Evolutionary conservation across 2,113 vertebrate species (phyloP), one percentile per base, ranked within the genome.

Genomic region (Chloropsis hardwickii): DNA sequence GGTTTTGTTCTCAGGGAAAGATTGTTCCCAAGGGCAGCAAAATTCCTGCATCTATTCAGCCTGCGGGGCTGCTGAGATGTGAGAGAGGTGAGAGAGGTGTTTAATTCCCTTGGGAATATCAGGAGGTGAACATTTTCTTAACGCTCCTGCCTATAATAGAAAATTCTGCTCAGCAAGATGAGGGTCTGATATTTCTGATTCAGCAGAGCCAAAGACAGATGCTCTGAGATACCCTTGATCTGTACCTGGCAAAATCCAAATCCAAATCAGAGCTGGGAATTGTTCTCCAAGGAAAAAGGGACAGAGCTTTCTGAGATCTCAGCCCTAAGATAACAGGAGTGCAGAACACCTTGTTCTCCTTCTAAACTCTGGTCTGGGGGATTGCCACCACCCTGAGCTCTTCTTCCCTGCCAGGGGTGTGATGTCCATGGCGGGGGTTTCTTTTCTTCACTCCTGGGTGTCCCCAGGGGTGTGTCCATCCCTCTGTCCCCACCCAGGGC

Each of bases 21-120:
- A 96, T 69, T 79, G 64, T 88, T 97, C 96, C 88, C 86, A 81
- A 78, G 94, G 69, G 83, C 88, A 84, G 81, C 6, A 31, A 90
- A 79, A 86, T 79, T 77, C 79, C 93, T 61, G 56, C 47, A 42
- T 86, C 74, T 61, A 4, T 84, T 90, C 90, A 73, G 72, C 57
- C 61, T 13, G 23, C 5, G 7, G 48, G 62, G 81, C 82, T 86
- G 91, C 82, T 72, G 60, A 71, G 79, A n/a, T 57, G 48, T n/a
- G n/a, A 87, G 67, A 92, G 82, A 58, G 67, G 85, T 69, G 78
- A 85, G 54, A 45, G 50, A 58, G 56, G 78, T 81, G 60, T 37
- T 94, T 31, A 1, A 73, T 56, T 81, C 88, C 78, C 61, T 65
- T n/a, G 67, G 77, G 50, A 73, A 17, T 45, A 33, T 12, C 37